Evolutionary conservation across 2,888 invertebrate genomes (phyloP), one percentile per base, ranked within the genome.

Genomic region (Nomada fabriciana): DNA sequence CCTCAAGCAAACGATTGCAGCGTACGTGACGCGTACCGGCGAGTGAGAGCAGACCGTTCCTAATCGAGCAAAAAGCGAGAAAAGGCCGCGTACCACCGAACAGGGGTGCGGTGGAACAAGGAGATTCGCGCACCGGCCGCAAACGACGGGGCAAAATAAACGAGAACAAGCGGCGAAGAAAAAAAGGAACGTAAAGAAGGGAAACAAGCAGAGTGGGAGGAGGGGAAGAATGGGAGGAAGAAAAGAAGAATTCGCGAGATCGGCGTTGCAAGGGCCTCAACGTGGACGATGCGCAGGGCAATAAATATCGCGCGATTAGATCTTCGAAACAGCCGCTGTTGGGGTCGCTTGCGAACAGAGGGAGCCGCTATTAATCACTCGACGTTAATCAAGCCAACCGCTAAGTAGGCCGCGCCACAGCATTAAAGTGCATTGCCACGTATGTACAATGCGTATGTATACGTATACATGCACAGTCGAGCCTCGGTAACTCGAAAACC

Each of bases 301-400:
- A 93, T 93, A 93, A 93, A 93, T 93, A 93, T 92, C 92, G 87
- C 86, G 89, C 92, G 93, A 93, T 92, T 93, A 92, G 92, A 93
- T 92, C 92, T 92, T 83, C 83, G 86, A 85, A 85, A 79, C 80
- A 79, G 79, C 83, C 86, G 85, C 82, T 81, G 87, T 85, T 86
- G 86, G 89, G 89, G 87, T 87, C 86, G 86, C 76, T 87, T 82
- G 72, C 86, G 88, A 86, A 82, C 81, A 69, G 83, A 88, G 90
- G 90, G 90, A 90, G 91, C 87, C 84, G 89, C 91, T 90, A 93
- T 93, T 93, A 93, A 93, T 93, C 93, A 93, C 89, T 90, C 88
- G 91, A 90, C 87, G 92, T 92, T 93, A 92, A 93, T 93, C 92
- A 91, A 91, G 90, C 88, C 87, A 88, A 88, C 91, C 89, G 90